phyloP scores from a whole-genome alignment of 2,797 vertebrate genomes.

The Phrynocephalus forsythii region DNA sequence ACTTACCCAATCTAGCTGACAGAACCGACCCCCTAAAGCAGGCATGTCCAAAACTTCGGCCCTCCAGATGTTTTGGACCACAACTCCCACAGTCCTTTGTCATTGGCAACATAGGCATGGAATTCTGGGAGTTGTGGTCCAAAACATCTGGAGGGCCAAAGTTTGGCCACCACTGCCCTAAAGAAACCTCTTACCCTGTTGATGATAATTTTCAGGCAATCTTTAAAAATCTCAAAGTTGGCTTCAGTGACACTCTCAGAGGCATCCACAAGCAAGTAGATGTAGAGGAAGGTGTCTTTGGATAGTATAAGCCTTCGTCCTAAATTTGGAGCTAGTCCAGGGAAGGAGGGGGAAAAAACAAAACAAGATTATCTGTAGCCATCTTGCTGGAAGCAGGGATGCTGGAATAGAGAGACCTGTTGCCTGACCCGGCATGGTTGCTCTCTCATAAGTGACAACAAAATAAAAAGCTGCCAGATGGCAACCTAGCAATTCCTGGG shows the following conservation, averaged over 20 bases:
- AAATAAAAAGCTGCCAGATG: no score
- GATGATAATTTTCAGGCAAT: slow-evolving; percentile 59
- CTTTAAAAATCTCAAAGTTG: slow-evolving; percentile 73
- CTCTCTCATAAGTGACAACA: no score
- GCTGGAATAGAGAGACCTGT: neutral
- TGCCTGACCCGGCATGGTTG: no score
- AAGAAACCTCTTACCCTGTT: slow-evolving; percentile 60
- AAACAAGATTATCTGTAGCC: neutral
- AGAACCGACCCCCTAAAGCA: no score
- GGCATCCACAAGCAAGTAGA: slow-evolving; percentile 88
- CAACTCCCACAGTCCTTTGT: no score
- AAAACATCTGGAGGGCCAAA: no score
- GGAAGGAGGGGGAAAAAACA: neutral
- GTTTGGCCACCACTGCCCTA: no score
- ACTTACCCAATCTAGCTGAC: neutral
- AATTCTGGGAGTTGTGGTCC: no score
- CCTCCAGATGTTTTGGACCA: no score
- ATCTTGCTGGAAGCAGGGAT: neutral
- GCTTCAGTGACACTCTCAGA: slow-evolving; percentile 82
- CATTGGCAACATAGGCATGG: no score
- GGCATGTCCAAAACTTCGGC: no score
- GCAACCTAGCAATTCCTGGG: no score
- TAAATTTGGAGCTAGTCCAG: slow-evolving; percentile 30
- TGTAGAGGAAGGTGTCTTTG: slow-evolving; percentile 80
- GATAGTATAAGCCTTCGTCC: slow-evolving; percentile 76